These are phyloP conservation scores for Creontiades dilutus DNA, from an alignment of 2,888 invertebrate genomes.

Conservation along the genomic window DNA sequence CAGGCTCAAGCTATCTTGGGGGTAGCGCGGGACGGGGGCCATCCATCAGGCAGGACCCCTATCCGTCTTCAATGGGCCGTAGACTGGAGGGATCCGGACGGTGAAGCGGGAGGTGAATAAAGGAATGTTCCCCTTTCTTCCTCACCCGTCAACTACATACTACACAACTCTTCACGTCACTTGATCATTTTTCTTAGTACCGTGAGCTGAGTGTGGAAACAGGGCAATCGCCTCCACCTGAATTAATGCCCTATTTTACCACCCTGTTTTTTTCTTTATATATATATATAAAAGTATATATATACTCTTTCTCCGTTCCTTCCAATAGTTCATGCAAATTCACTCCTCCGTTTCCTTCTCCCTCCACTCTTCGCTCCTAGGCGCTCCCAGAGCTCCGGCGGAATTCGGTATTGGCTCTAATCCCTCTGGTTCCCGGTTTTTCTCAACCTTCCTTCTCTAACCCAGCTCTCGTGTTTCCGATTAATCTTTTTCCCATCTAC, in stretches of 20 bases:
- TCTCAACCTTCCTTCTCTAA: background rate
- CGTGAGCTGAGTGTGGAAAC: slow-evolving; percentile 63
- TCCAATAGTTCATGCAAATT: slow-evolving; percentile 61
- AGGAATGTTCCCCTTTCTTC: slow-evolving; percentile 21
- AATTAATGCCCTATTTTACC: slow-evolving; percentile 62
- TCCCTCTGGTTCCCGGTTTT: slow-evolving; percentile 56
- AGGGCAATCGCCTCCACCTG: slow-evolving; percentile 62
- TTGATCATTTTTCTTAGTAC: slow-evolving; percentile 71
- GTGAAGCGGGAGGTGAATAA: slow-evolving; percentile 52
- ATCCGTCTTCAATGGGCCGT: slow-evolving; percentile 61
- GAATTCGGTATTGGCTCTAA: slow-evolving; percentile 59
- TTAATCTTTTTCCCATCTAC: slow-evolving; percentile 53
- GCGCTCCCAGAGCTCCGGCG: slow-evolving; percentile 11
- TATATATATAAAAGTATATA: background rate
- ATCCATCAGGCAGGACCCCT: slow-evolving; percentile 67
- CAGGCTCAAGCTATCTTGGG: slow-evolving; percentile 35
- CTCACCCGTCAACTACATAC: slow-evolving; percentile 62
- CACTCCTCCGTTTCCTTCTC: background rate
- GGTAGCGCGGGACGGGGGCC: slow-evolving; percentile 50
- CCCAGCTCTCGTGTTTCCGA: slow-evolving; percentile 54
- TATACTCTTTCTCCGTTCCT: background rate
- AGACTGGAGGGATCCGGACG: background rate
- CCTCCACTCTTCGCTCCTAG: background rate
- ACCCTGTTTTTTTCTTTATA: background rate
- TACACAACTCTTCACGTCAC: slow-evolving; percentile 68